Evolutionary conservation across 2,888 invertebrate species (phyloP), one percentile per base, ranked within the genome.

Genomic region (Drosophila algonquin): DNA sequence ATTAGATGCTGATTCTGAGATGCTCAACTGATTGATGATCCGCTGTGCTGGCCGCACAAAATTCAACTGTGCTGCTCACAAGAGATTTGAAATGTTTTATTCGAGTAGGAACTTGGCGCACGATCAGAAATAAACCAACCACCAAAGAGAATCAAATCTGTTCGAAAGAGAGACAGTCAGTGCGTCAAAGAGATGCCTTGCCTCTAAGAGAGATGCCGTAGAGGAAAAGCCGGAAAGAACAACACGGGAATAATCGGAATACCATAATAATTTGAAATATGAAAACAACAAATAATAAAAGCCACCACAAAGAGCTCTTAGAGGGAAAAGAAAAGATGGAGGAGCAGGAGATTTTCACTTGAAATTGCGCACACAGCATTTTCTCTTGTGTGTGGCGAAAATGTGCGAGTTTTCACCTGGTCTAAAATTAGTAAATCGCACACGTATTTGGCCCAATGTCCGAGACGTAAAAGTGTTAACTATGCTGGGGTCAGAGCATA

Each of bases 371-470:
- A 57, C 58, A 53, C 48, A 44, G 7, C 21, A 45, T 51, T 30
- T 40, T 40, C n/a, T 7, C 40, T 12, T 40, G n/a, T 14, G 40
- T 40, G 40, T 14, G 45, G 14, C 30, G 46, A n/a, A 24, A 48
- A 48, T 51, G 24, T 46, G 47, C 24, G 69, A 58, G 59, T 80
- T 87, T 82, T 84, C 81, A 87, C 81, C 87, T 89, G 88, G 71
- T 61, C 83, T 83, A 83, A 76, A 89, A 75, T 78, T 89, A 83
- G 83, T 89, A 89, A 83, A 80, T 83, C 83, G 83, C 83, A 86
- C 83, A 89, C 89, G 87, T 87, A 83, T 89, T 74, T 87, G 86
- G 83, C 89, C 89, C 83, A 83, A 83, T 83, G 83, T 83, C 83
- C 89, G 87, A 84, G 76, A 67, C 68, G 75, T 67, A 89, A 88